Evolutionary conservation across 2,797 vertebrate species (phyloP).

Genomic region (Anas bernieri): DNA sequence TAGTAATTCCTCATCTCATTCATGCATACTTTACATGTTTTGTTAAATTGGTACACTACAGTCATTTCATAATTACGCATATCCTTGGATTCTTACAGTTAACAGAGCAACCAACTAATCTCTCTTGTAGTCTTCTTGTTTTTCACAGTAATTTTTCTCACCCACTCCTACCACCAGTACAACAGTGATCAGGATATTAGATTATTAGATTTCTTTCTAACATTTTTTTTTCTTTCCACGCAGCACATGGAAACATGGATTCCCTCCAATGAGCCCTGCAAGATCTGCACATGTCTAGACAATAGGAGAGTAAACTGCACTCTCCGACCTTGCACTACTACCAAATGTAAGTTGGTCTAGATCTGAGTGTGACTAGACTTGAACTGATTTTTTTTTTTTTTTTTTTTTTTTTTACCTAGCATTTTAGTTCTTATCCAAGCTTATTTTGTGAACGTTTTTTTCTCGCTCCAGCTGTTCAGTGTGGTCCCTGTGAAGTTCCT

Average conservation of each 20-base stretch:
- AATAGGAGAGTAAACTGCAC: constrained; percentile 89
- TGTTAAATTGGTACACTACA: not conserved
- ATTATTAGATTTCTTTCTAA: not conserved
- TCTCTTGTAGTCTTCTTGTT: not conserved
- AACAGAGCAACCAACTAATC: not conserved
- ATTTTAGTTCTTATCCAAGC: not conserved
- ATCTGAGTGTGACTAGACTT: not conserved
- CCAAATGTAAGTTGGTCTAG: constrained; percentile 78
- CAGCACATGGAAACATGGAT: constrained; percentile 93
- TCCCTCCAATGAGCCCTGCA: constrained; percentile 87
- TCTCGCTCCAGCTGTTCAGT: constrained; percentile 80
- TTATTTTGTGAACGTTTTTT: not conserved
- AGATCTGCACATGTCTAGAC: constrained; percentile 90
- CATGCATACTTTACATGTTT: not conserved
- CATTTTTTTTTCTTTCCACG: not conserved
- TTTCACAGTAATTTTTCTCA: not conserved
- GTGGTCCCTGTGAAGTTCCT: constrained; percentile 88
- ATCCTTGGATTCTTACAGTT: not conserved
- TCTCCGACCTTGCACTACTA: constrained; percentile 82
- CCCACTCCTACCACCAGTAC: not conserved
- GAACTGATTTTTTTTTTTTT: not conserved
- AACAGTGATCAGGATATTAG: not conserved
- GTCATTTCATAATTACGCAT: not conserved
- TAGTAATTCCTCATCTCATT: not conserved
- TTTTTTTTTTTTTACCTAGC: not conserved